A percentile compares a stretch with the other conserved stretches of the same genome.
Conservation (phyloP, 2,797 vertebrate genomes). For the Ara ararauna region DNA sequence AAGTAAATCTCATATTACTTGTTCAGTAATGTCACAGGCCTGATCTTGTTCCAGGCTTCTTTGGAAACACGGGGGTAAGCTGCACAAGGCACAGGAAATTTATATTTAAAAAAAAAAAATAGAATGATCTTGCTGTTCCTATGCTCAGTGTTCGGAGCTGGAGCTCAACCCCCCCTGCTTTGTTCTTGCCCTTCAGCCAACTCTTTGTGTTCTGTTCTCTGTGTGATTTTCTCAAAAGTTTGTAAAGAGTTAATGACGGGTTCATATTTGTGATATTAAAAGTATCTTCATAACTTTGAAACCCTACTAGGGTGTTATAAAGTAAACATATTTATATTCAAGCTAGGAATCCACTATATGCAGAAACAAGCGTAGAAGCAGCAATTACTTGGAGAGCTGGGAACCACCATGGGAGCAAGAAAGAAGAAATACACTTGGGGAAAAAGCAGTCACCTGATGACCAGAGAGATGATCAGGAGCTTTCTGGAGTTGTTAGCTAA, state of each 20-base stretch:
- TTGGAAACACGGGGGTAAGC: neutral
- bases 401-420: neutral
- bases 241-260: neutral
- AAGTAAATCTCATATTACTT: neutral
- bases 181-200: neutral
- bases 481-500: neutral
- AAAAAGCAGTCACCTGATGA: neutral
- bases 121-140: neutral
- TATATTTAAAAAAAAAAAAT: accelerated
- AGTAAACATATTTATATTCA: neutral
- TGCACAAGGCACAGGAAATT: neutral
- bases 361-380: neutral
- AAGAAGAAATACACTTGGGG: neutral
- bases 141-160: neutral
- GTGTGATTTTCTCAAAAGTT: neutral
- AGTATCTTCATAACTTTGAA: neutral
- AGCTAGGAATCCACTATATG: neutral
- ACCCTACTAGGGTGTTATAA: neutral
- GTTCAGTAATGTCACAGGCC: neutral
- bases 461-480: neutral
- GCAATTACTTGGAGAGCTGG: neutral
- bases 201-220: neutral
- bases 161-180: neutral
- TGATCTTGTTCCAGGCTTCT: neutral
- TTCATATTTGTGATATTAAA: neutral